Percentiles rank a stretch among this genome's conserved stretches.
phyloP scores from a whole-genome alignment of 2,888 invertebrate genomes.

The Itoplectis maculator region DNA sequence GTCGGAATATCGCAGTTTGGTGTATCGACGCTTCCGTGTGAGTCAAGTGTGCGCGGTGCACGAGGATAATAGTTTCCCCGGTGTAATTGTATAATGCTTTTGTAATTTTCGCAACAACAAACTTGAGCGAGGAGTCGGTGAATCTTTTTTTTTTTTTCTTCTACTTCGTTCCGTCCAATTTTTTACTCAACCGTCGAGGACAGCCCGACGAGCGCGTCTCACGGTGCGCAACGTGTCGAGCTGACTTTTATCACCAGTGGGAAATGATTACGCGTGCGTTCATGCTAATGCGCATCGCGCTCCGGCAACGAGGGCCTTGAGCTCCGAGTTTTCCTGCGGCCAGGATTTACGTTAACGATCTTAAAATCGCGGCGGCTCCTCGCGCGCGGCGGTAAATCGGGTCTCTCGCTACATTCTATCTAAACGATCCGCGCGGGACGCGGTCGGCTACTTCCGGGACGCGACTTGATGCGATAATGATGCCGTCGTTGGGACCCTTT shows the following conservation, averaged over 20 bases:
- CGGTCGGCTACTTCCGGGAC: conserved; percentile 19
- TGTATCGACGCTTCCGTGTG: neutral
- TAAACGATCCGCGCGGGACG: conserved; percentile 80
- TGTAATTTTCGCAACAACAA: neutral
- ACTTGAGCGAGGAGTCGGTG: neutral
- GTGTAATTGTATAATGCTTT: neutral
- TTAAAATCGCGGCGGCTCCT: conserved; percentile 39
- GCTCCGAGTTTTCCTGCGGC: conserved; percentile 27
- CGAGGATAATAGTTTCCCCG: no score
- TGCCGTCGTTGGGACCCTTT: conserved; percentile 68
- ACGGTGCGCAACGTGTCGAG: conserved; percentile 49
- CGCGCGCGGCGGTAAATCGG: conserved; percentile 10
- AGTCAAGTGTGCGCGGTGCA: neutral
- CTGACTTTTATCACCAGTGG: conserved; percentile 58
- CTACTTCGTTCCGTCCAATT: neutral
- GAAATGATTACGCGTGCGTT: conserved; percentile 60
- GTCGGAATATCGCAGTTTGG: conserved; percentile 58
- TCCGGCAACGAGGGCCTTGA: conserved; percentile 58
- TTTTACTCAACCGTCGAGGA: conserved; percentile 36
- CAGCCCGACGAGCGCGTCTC: conserved; percentile 37
- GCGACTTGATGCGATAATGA: conserved; percentile 62
- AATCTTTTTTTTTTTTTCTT: conserved; percentile 15
- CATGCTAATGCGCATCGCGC: conserved; percentile 57
- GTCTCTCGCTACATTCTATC: conserved; percentile 31
- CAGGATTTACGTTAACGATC: conserved; percentile 52